Evolutionary conservation across 2,113 vertebrate species (phyloP), one percentile per base, ranked within the genome.

Genomic region (Cnemophilus loriae): DNA sequence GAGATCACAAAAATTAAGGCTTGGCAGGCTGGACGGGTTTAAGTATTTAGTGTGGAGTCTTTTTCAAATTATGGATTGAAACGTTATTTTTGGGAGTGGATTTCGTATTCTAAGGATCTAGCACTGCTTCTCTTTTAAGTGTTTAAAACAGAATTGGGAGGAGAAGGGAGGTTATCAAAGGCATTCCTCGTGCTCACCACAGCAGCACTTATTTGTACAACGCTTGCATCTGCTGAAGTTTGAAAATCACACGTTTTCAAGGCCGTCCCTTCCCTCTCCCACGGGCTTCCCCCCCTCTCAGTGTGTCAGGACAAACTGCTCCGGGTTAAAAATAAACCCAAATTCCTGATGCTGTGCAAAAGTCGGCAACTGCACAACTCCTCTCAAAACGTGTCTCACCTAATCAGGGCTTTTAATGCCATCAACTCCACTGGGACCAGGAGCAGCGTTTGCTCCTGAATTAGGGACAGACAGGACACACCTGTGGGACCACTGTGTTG

Each of bases 311-410:
- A 75, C 47, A 53, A 67, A 49, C 41, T 10, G 65, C 76, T 67
- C 27, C 20, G 1, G 20, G 27, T 64, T 89, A 46, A 87, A 94
- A 93, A 94, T 81, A 96, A 60, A 47, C 61, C 28, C 23, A 9
- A 22, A 44, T 22, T 59, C 56, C 86, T 1, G 3, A 26, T 60
- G 39, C 35, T n/a, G 18, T n/a, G 16, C n/a, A 9, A 10, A n/a
- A 78, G 4, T 2, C 35, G 11, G 18, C 19, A 13, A 8, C 70
- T 90, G 78, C 88, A 35, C 79, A 65, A 12, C 44, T 39, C 32
- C 37, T 46, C 28, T 46, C 32, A 13, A 59, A n/a, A 28, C 0
- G 1, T 10, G 3, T 13, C 16, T 44, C 6, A 1, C 78, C 21
- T 44, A 0, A 46, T 41, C 70, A 5, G 61, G 64, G 10, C 30